Evolutionary conservation across 2,888 invertebrate species (phyloP), one percentile per base, ranked within the genome.

Genomic region (Zeuzera pyrina): DNA sequence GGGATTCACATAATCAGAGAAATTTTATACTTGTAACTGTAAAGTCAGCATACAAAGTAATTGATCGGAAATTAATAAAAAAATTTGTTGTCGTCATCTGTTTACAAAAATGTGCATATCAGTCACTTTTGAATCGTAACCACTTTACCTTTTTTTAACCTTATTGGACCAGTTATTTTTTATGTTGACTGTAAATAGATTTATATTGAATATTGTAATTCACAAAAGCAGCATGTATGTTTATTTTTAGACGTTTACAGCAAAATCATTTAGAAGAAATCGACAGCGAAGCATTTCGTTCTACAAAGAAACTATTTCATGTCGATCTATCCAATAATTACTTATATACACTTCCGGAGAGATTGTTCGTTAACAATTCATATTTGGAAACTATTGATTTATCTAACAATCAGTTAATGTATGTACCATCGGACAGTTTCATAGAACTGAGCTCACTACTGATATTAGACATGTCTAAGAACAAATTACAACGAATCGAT

Each of bases 381-480:
- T 85, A 81, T 37, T 58, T 92, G 12, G 86, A 87, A 45, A 85
- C 87, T 3, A 69, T 91, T 3, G 88, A 89, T 46, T 65, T 92
- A 28, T 89, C 91, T 0, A 86, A 88, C 46, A 92, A 92, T 53
- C 77, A 81, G 37, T 59, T 92, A 10, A 67, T 72, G 30, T 78
- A 84, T 12, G 66, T 91, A 28, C 87, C 88, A 0, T 83, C 85
- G 13, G 81, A 78, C 12, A 59, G 87, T 13, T 89, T 92, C 35
- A 55, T 78, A 0, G 86, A 86, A 3, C 70, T 90, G 14, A 64
- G 70, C 5, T 78, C 84, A 2, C 61, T 93, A 11, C 86, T 87
- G 47, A 89, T 90, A 52, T 68, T 93, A 35, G 92, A 92, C 67
- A 65, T 92, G 12, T 88, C 89, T 2, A 86, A 85, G 36, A 93